Evolutionary conservation across 2,888 invertebrate genomes (phyloP), one percentile per base, ranked within the genome.

Genomic region (Colostygia pectinataria): DNA sequence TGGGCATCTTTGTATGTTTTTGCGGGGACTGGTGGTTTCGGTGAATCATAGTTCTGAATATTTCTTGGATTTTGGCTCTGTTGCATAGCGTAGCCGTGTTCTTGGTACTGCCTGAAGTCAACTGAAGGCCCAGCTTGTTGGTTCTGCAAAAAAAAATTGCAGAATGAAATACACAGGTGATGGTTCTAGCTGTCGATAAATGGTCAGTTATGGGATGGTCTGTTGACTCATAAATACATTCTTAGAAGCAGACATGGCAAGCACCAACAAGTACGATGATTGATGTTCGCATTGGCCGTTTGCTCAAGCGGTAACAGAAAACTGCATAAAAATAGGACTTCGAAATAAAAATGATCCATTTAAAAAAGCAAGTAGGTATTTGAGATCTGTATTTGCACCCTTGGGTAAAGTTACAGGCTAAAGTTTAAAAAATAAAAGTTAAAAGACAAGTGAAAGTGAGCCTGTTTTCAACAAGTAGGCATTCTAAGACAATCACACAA

Each of bases 31-130:
- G 90, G 90, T 9, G 91, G 90, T 66, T 89, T 90, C 1, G 83
- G 82, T 0, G 80, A 83, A 43, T 88, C 85, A 63, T 86, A 87
- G 50, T 81, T 84, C 59, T 91, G 91, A 59, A 90, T 57, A 50
- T 74, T 84, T 49, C 89, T 78, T 0, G 80, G 80, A 8, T 79
- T 82, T 59, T 80, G 91, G 53, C 71, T 79, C 57, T 81, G 83
- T 47, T 84, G 82, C 66, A 92, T 90, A 23, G 83, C 81, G 63
- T 91, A 88, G 28, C 88, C 83, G 77, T 91, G 92, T 63, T 91
- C 90, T 65, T 92, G 86, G 71, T 91, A 92, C 55, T 91, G 83
- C 54, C 90, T 76, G 64, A 85, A 87, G 68, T 91, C 90, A n/a
- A 78, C 73, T 25, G 90, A 89, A 31, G 90, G 83, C 41, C 90